A percentile compares a stretch with the other conserved stretches of the same genome.
These are phyloP conservation scores for Micronycteris hirsuta DNA, from an alignment of 2,113 vertebrate species.

Conservation along the genomic window DNA sequence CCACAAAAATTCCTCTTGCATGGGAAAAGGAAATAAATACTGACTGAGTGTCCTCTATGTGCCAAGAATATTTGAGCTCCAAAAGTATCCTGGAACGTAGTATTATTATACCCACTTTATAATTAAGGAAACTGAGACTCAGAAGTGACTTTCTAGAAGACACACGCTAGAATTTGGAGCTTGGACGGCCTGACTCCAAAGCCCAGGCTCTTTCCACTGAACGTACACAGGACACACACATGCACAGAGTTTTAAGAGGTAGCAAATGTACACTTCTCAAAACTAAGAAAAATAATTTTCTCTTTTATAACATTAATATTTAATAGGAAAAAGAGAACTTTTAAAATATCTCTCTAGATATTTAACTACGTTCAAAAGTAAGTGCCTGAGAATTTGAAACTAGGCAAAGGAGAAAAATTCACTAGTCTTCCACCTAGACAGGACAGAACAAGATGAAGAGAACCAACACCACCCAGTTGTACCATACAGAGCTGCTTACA, in stretches of 20 bases:
- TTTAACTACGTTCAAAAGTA: background rate
- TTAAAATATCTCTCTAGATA: background rate
- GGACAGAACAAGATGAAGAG: background rate
- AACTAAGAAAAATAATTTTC: background rate
- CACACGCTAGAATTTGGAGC: background rate
- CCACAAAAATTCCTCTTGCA: background rate
- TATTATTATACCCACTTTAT: background rate
- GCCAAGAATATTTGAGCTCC: background rate
- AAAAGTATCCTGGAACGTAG: background rate
- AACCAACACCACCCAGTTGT: background rate
- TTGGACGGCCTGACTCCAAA: background rate
- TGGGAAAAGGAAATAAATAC: background rate
- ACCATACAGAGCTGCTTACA: background rate
- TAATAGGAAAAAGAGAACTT: background rate
- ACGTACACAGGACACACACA: background rate
- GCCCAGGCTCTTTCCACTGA: background rate
- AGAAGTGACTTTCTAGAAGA: background rate
- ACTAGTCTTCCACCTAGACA: slow-evolving; percentile 30
- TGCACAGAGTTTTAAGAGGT: background rate
- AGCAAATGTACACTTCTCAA: background rate
- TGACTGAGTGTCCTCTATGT: background rate
- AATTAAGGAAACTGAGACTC: background rate
- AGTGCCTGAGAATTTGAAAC: background rate
- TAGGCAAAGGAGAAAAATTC: background rate
- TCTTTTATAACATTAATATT: background rate